A percentile compares a stretch with the other conserved stretches of the same genome.
Evolutionary conservation across 2,888 invertebrate species (phyloP).

Genomic region (Adelognathus sp.): DNA sequence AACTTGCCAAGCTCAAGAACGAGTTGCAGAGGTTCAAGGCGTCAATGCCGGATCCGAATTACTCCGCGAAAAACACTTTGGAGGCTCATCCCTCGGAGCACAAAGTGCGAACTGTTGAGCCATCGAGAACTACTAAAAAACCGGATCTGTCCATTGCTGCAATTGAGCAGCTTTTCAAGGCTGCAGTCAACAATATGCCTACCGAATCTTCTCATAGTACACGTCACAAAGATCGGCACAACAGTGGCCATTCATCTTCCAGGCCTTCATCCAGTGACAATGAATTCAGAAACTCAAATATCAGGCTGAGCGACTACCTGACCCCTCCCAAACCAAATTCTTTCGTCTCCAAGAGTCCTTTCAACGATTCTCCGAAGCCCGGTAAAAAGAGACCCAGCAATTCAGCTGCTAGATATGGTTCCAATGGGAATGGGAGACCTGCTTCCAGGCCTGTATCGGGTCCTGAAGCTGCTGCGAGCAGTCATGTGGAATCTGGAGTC

Average conservation of each 20-base stretch:
- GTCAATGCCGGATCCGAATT: constrained; percentile 63
- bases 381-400: constrained; percentile 70
- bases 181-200: constrained; percentile 65
- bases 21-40: constrained; percentile 73
- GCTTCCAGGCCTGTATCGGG: constrained; percentile 57
- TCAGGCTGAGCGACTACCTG: constrained; percentile 70
- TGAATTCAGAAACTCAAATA: constrained; percentile 54
- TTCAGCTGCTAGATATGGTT: constrained; percentile 35
- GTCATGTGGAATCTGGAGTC: constrained; percentile 52
- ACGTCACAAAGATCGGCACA: constrained; percentile 59
- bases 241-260: constrained; percentile 47
- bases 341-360: constrained; percentile 72
- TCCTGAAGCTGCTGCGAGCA: constrained; percentile 67
- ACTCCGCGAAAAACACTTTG: constrained; percentile 62
- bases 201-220: constrained; percentile 64
- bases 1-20: constrained; percentile 70
- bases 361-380: constrained; percentile 67
- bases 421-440: constrained; percentile 61
- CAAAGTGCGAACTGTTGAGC: constrained; percentile 67
- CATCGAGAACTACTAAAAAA: constrained; percentile 58
- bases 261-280: constrained; percentile 41
- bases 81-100: constrained; percentile 76
- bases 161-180: constrained; percentile 73
- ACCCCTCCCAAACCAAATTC: constrained; percentile 73
- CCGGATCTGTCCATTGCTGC: constrained; percentile 69